Evolutionary conservation across 1,140 invertebrate genomes (phyloP).

Genomic region (Chymomyza costata): DNA sequence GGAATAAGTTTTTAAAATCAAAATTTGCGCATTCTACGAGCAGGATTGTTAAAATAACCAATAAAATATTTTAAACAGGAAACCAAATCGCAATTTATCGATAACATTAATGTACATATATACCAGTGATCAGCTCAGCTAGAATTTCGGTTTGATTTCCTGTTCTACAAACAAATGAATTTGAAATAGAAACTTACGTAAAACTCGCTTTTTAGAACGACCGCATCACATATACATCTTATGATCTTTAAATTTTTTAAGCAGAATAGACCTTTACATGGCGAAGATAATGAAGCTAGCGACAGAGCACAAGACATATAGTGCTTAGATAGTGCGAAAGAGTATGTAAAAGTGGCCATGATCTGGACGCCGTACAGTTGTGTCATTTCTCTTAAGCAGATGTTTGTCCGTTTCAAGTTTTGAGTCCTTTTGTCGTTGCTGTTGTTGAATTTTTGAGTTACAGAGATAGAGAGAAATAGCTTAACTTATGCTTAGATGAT

Average conservation of each 20-base stretch:
- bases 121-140: no score
- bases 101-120: no score
- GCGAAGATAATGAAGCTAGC: constrained; percentile 17
- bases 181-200: constrained; percentile 30
- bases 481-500: constrained; percentile 50
- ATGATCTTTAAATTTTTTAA: constrained; percentile 18
- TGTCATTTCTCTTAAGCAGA: constrained; percentile 2
- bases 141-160: no score
- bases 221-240: constrained; percentile 20
- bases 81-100: no score
- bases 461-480: constrained; percentile 13
- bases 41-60: no score
- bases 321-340: constrained; percentile 3
- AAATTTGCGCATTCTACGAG: no score
- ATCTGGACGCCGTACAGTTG: background rate
- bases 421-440: constrained; percentile 11
- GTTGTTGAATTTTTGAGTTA: constrained; percentile 28
- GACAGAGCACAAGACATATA: constrained; percentile 8
- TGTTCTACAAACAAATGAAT: no score
- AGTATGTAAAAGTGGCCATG: background rate
- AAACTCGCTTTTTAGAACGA: constrained; percentile 13
- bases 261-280: constrained; percentile 29
- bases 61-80: no score
- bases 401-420: constrained; percentile 23
- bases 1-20: no score